Conservation (phyloP, 2,888 invertebrate species). For the Dioctria rufipes region DNA sequence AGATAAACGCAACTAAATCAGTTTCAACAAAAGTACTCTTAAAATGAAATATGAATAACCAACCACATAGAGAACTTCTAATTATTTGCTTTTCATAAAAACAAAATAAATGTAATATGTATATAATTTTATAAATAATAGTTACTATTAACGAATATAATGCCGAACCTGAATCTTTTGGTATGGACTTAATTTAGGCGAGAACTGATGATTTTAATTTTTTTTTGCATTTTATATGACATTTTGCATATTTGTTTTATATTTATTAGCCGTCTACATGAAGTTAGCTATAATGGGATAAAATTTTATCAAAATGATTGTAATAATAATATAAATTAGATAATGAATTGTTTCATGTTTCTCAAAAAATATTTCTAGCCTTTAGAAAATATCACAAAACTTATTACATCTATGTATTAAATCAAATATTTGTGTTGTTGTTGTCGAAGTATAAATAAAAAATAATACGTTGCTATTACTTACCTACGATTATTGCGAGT, state of each 20-base stretch:
- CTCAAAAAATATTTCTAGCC: slow-evolving; percentile 12
- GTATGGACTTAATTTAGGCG: slow-evolving; percentile 59
- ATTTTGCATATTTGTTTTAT: slow-evolving; percentile 52
- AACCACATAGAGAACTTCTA: slow-evolving; percentile 42
- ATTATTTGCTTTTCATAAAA: slow-evolving; percentile 34
- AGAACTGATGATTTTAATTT: slow-evolving; percentile 57
- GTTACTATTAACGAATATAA: slow-evolving; percentile 55
- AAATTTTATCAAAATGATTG: slow-evolving; percentile 59
- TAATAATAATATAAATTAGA: slow-evolving; percentile 42
- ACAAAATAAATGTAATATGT: slow-evolving; percentile 36
- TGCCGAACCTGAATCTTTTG: slow-evolving; percentile 59
- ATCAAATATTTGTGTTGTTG: not conserved
- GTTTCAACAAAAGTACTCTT: slow-evolving; percentile 33
- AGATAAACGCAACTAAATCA: slow-evolving; percentile 28
- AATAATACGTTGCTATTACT: slow-evolving; percentile 70
- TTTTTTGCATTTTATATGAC: slow-evolving; percentile 58
- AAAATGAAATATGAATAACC: slow-evolving; percentile 31
- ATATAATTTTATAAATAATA: slow-evolving; percentile 51
- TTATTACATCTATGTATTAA: not conserved
- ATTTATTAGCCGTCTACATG: slow-evolving; percentile 68
- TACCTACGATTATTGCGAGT: slow-evolving; percentile 90
- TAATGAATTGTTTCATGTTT: slow-evolving; percentile 25
- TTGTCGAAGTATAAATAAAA: not conserved
- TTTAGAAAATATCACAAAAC: slow-evolving; percentile 20
- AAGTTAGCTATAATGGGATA: slow-evolving; percentile 70